phyloP scores from a whole-genome alignment of 2,797 vertebrate genomes.

The Tinamus major region DNA sequence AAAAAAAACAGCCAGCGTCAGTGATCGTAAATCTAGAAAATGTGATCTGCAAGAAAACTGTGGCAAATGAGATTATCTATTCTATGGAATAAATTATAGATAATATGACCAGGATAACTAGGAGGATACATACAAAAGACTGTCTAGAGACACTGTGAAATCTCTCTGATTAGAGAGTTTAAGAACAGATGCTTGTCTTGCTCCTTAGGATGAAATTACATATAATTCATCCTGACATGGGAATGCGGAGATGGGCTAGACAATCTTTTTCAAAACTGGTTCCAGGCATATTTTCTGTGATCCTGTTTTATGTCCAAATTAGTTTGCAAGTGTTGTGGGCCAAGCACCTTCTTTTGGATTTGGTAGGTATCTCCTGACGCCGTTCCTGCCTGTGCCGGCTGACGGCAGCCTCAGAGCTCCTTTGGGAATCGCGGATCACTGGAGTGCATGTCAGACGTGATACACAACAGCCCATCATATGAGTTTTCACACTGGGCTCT shows the following conservation, averaged over 20 bases:
- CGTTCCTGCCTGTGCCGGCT: neutral
- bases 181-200: neutral
- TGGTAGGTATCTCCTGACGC: neutral
- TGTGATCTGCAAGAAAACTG: neutral
- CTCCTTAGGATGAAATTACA: neutral
- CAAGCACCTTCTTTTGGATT: neutral
- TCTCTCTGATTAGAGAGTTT: neutral
- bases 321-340: neutral
- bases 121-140: neutral
- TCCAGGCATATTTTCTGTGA: neutral
- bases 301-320: neutral
- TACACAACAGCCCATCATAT: neutral
- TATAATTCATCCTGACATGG: neutral
- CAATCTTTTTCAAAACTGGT: neutral
- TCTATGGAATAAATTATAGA: neutral
- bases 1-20: neutral
- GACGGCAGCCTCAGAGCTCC: neutral
- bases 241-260: neutral
- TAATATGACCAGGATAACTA: neutral
- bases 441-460: neutral
- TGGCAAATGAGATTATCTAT: neutral
- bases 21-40: neutral
- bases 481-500: neutral
- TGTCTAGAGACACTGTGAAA: neutral
- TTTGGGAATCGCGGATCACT: neutral